Evolutionary conservation across 1,140 invertebrate species (phyloP), one percentile per base, ranked within the genome.

Genomic region (Apolygus lucorum): DNA sequence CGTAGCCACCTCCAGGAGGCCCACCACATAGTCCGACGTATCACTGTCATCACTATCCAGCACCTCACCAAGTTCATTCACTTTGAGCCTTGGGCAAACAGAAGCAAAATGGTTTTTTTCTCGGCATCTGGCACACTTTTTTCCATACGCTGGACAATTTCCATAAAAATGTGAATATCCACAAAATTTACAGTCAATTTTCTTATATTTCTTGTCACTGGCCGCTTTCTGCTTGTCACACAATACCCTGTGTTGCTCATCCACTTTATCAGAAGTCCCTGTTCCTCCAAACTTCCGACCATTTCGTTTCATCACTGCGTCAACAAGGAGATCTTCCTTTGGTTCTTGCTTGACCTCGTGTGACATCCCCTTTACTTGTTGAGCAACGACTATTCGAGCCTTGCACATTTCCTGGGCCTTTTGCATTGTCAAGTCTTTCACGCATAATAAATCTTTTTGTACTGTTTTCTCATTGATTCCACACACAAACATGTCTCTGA

Each of bases 131-230:
- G 65, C 27, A 34, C 65, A 67, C 11, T 34, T 22, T 22, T 67
- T 67, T 22, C 65, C 22, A 42, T 67, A 67, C 29, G 26, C 65
- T 67, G 65, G 65, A 29, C 27, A 67, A 11, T 34, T 22, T 34
- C 29, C 29, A 67, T 67, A 67, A 67, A 21, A 28, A 67, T 67
- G 65, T 13, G 65, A 29, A 42, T 67, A 67, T 11, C 65, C 65
- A 34, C 65, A 67, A 67, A 67, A 67, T 24, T 67, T 28, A 27
- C 65, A 67, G 2, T 67, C 14, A 34, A 34, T 34, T 21, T 59
- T 8, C 22, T 59, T 14, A 59, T 8, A 59, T 11, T 59, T 59
- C 8, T 59, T 21, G 8, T 8, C 54, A 8, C 54, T 59, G 8
- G 54, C 22, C 22, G 54, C 54, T 59, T 14, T 4, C 22, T 21